Conservation (phyloP, 2,797 vertebrate species). For the Sphenodon punctatus region DNA sequence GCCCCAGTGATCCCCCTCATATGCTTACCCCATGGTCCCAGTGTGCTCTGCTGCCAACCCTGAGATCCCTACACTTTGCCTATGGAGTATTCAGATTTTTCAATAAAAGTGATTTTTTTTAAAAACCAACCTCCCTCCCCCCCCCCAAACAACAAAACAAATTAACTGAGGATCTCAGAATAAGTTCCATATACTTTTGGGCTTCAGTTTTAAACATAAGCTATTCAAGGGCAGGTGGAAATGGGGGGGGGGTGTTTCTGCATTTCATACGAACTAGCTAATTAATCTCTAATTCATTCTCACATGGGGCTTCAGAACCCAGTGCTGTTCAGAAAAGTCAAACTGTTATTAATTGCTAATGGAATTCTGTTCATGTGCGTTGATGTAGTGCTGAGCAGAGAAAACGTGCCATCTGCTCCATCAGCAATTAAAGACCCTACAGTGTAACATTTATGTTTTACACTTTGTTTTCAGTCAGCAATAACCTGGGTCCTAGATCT, state of each 20-base stretch:
- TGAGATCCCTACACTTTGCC: no score
- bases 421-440: neutral
- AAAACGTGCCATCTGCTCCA: neutral
- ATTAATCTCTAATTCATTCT: neutral
- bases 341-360: neutral
- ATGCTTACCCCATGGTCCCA: no score
- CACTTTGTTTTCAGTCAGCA: conserved; percentile 2
- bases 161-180: neutral
- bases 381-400: neutral
- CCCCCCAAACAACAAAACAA: no score
- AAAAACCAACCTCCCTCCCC: neutral
- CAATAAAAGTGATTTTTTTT: no score
- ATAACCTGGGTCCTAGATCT: neutral
- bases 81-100: no score
- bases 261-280: neutral
- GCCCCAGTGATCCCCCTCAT: no score
- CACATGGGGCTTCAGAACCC: neutral
- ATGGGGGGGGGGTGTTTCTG: neutral
- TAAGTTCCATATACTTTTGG: neutral
- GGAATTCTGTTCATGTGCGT: neutral
- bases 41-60: no score
- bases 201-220: conserved; percentile 1
- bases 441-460: neutral
- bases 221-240: neutral
- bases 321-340: neutral